Percentiles rank a stretch among this genome's conserved stretches.
Evolutionary conservation across 2,113 vertebrate species (phyloP).

Genomic region (Tyrannus savana): DNA sequence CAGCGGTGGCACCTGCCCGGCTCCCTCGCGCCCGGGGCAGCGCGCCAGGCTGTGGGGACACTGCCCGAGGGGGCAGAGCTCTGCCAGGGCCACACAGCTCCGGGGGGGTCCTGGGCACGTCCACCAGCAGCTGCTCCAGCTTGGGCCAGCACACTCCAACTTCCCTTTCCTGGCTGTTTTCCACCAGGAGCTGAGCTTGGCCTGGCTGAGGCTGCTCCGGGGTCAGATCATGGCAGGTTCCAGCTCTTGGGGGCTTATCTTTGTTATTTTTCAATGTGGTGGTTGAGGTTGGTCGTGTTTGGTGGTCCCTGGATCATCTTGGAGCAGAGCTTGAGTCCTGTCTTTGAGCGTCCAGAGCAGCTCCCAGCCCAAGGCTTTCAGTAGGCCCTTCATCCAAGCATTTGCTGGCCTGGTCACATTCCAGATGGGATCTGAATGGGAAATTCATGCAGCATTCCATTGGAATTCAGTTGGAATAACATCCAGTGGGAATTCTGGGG

Average conservation of each 20-base stretch:
- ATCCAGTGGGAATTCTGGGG: neutral
- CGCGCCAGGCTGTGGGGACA: neutral
- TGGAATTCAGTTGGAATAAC: neutral
- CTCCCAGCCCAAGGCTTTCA: neutral
- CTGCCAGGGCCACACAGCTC: neutral
- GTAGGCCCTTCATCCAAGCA: neutral
- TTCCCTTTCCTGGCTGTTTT: neutral
- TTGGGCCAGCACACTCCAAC: neutral
- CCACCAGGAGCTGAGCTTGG: neutral
- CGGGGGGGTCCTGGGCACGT: neutral
- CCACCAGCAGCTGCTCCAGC: neutral
- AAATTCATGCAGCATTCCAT: neutral
- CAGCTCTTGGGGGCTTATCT: neutral
- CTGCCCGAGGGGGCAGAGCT: rapidly evolving
- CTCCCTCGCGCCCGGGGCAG: neutral
- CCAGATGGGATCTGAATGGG: neutral
- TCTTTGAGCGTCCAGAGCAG: neutral
- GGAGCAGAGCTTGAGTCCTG: neutral
- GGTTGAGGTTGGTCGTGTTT: neutral
- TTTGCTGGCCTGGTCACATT: neutral
- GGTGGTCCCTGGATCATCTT: neutral
- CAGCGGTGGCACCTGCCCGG: neutral
- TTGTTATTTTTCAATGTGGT: neutral
- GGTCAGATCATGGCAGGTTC: rapidly evolving
- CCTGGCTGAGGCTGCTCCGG: neutral